Evolutionary conservation across 2,888 invertebrate genomes (phyloP).

Genomic region (Aquatica leii): DNA sequence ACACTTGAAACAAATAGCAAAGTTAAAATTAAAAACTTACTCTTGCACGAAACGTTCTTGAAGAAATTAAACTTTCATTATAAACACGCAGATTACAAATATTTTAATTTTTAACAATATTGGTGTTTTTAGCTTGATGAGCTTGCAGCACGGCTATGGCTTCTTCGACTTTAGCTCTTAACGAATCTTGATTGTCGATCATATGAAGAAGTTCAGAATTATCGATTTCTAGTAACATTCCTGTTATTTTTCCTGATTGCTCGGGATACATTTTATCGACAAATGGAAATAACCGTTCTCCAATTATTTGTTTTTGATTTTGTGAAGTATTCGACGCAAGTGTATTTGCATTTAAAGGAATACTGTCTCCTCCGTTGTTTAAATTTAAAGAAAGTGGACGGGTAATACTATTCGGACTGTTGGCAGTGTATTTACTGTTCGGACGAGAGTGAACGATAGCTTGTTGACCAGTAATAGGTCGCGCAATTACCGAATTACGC

Average conservation of each 20-base stretch:
- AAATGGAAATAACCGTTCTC: constrained; percentile 95
- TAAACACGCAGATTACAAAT: constrained; percentile 9
- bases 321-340: constrained; percentile 91
- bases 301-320: constrained; percentile 98
- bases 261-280: constrained; percentile 93
- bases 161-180: constrained; percentile 96
- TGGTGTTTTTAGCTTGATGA: constrained; percentile 75
- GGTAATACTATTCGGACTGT: constrained; percentile 65
- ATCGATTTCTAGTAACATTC: constrained; percentile 92
- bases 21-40: constrained; percentile 16
- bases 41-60: not conserved
- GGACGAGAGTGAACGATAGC: constrained; percentile 74
- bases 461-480: constrained; percentile 87
- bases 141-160: constrained; percentile 97
- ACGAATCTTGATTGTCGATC: constrained; percentile 93
- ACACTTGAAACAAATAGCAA: constrained; percentile 10
- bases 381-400: constrained; percentile 49
- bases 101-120: constrained; percentile 44
- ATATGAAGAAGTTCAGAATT: constrained; percentile 96
- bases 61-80: not conserved
- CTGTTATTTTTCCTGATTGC: constrained; percentile 97
- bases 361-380: constrained; percentile 61
- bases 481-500: constrained; percentile 73
- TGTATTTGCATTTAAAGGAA: constrained; percentile 92
- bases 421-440: constrained; percentile 87